Percentiles rank a stretch among this genome's conserved stretches.
Evolutionary conservation across 2,113 vertebrate species (phyloP).

Genomic region (Nanorana parkeri): DNA sequence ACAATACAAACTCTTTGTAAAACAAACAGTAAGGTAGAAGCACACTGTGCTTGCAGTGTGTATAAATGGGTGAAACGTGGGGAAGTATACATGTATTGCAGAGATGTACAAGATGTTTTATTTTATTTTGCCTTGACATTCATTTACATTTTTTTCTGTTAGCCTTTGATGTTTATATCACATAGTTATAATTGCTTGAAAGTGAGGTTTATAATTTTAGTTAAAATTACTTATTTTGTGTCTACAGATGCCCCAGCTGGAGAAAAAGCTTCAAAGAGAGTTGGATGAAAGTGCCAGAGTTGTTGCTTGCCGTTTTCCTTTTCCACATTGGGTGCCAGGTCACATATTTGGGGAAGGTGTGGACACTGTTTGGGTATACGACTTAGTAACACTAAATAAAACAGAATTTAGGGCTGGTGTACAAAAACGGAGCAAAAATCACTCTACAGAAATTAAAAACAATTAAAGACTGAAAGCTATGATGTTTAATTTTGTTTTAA

Average conservation of each 20-base stretch:
- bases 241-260: constrained; percentile 87
- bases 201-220: not conserved
- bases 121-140: not conserved
- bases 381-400: constrained; percentile 69
- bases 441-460: no score
- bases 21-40: no score
- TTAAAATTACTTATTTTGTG: constrained; percentile 26
- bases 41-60: no score
- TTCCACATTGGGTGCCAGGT: constrained; percentile 88
- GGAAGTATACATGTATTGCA: no score
- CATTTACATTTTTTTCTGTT: not conserved
- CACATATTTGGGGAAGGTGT: constrained; percentile 81
- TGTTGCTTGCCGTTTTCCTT: constrained; percentile 94
- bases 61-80: not conserved
- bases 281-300: constrained; percentile 79
- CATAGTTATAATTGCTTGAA: not conserved
- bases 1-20: no score
- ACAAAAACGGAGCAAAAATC: not conserved
- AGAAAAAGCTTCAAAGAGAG: constrained; percentile 86
- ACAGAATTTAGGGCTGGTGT: not conserved
- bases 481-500: no score
- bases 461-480: no score
- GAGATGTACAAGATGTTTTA: not conserved
- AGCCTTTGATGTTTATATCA: not conserved
- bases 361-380: constrained; percentile 91